Evolutionary conservation across 2,797 vertebrate species (phyloP), one percentile per base, ranked within the genome.

Genomic region (Karalla daura): DNA sequence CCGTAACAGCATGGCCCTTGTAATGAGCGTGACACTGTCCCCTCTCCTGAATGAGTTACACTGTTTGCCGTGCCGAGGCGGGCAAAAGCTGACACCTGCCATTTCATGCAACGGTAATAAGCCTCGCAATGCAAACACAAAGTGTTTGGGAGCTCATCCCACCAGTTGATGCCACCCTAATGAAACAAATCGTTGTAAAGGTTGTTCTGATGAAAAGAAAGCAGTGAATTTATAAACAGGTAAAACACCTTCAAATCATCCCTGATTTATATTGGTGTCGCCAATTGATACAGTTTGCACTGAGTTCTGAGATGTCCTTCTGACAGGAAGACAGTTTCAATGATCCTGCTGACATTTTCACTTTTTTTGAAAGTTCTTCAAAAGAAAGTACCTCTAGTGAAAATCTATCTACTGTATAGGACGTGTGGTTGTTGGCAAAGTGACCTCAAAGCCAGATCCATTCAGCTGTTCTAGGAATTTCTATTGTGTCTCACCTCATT

Each of bases 1-100:
- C 27, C 5, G 23, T 70, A 58, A 64, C 53, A 63, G 24, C 51
- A 7, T 17, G 23, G 32, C 55, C 35, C 63, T 63, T 40, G 17
- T 74, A 70, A 83, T 53, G 69, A 86, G 63, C 45, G 13, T 23
- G 44, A 58, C 68, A 67, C 5, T 5, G 39, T 53, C 37, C 41
- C 17, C 20, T 6, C n/a, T 53, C 40, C 47, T 47, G 23, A 78
- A 70, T n/a, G 28, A 76, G 47, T 35, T 2, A 7, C 62, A 46
- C 30, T 37, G 47, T 70, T 67, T 8, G 15, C 3, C 17, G 25
- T 13, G 51, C 14, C 21, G 50, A 66, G 43, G 45, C 21, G 1
- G 23, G n/a, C 44, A 46, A 49, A 45, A 37, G 40, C 6, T 12
- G 35, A 45, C 28, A 59, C 24, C 30, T 54, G 13, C 41, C 23